These are phyloP conservation scores for Diabrotica balteata DNA, from an alignment of 2,888 invertebrate genomes.

Conservation along the genomic window DNA sequence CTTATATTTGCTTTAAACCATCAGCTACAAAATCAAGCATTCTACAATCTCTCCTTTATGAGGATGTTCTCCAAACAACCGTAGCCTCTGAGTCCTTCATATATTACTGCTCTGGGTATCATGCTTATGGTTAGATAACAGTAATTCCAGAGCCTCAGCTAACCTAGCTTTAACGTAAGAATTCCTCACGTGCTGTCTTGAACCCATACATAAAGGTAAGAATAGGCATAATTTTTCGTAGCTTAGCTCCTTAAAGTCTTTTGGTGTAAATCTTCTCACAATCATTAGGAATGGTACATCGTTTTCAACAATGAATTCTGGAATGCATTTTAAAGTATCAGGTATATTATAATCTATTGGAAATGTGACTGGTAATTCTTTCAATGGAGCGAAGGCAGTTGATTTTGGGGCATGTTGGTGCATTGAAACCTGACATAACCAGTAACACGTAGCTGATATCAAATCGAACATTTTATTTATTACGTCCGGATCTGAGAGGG, in stretches of 20 bases:
- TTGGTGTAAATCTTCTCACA: constrained; percentile 70
- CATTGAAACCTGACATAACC: constrained; percentile 84
- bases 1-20: too few relatives aligned
- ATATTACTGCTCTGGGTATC: constrained; percentile 60
- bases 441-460: constrained; percentile 81
- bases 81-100: constrained; percentile 70
- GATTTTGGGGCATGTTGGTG: constrained; percentile 57
- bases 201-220: constrained; percentile 89
- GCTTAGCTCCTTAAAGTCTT: constrained; percentile 71
- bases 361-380: constrained; percentile 65
- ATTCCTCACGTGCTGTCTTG: constrained; percentile 76
- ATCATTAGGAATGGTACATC: constrained; percentile 82
- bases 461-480: constrained; percentile 76
- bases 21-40: too few relatives aligned
- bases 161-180: constrained; percentile 91
- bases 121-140: constrained; percentile 77
- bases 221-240: constrained; percentile 71
- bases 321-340: constrained; percentile 78
- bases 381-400: constrained; percentile 69
- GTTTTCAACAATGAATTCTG: constrained; percentile 91
- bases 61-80: constrained; percentile 79
- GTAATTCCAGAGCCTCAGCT: constrained; percentile 87
- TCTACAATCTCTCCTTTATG: constrained; percentile 72
- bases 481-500: constrained; percentile 77
- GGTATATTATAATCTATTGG: constrained; percentile 72